A percentile compares a stretch with the other conserved stretches of the same genome.
Evolutionary conservation across 2,888 invertebrate genomes (phyloP).

Genomic region (Ptychoptera contaminata): DNA sequence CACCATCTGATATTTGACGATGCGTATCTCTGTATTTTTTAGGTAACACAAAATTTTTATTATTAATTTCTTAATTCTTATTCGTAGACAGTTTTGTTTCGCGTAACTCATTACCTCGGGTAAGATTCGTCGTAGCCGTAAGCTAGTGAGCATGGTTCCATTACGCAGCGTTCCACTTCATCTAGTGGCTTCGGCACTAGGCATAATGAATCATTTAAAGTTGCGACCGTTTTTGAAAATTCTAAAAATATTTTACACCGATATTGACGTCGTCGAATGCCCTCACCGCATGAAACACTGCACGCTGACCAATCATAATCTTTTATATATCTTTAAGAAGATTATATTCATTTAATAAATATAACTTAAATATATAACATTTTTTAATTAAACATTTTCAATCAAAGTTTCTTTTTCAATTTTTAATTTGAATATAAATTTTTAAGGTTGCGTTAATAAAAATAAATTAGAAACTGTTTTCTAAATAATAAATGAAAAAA

Average conservation of each 20-base stretch:
- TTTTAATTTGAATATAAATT: background rate
- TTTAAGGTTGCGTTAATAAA: no score
- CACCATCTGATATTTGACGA: constrained; percentile 24
- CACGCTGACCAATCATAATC: constrained; percentile 83
- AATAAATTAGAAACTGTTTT: no score
- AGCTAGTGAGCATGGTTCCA: constrained; percentile 58
- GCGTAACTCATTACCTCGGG: constrained; percentile 16
- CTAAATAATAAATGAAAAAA: background rate
- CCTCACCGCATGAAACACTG: constrained; percentile 83
- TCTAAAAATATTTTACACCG: constrained; percentile 89
- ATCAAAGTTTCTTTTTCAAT: background rate
- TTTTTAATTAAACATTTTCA: background rate
- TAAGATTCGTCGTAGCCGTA: constrained; percentile 35
- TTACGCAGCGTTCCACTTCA: constrained; percentile 64
- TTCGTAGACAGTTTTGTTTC: background rate
- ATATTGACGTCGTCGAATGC: constrained; percentile 70
- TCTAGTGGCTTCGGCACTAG: constrained; percentile 70
- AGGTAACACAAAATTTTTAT: background rate
- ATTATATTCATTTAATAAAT: no score
- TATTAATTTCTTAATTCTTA: background rate
- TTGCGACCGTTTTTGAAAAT: constrained; percentile 77
- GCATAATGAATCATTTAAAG: constrained; percentile 76
- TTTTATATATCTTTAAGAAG: constrained; percentile 61
- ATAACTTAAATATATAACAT: background rate
- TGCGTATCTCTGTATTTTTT: constrained; percentile 4